Percentiles rank a stretch among this genome's conserved stretches.
Evolutionary conservation across 2,797 vertebrate genomes (phyloP).

Genomic region (Crenuchus spilurus): DNA sequence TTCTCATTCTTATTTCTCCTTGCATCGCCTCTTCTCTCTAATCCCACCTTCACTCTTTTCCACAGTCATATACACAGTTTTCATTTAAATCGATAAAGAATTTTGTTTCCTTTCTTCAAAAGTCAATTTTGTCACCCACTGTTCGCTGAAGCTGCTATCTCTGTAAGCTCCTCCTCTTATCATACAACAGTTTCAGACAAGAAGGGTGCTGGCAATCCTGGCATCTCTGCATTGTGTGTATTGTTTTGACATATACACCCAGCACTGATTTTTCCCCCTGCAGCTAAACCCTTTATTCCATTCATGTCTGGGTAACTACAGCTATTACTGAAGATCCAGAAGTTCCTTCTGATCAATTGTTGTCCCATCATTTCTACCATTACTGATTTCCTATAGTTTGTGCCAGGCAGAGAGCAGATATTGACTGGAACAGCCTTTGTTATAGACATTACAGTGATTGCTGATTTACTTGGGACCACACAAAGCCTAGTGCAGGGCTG

Average conservation of each 20-base stretch:
- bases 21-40: neutral
- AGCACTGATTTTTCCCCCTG: neutral
- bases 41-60: neutral
- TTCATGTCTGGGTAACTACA: neutral
- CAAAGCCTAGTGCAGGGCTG: neutral
- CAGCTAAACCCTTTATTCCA: conserved; percentile 5
- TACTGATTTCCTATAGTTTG: conserved; percentile 66
- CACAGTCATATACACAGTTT: neutral
- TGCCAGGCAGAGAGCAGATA: conserved; percentile 49
- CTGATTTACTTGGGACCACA: conserved; percentile 11
- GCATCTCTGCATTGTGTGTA: neutral
- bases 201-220: neutral
- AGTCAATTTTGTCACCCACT: neutral
- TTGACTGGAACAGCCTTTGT: conserved; percentile 60
- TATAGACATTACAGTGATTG: conserved; percentile 60
- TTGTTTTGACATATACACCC: neutral
- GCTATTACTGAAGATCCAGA: neutral
- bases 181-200: neutral
- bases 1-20: neutral
- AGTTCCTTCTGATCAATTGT: conserved; percentile 6
- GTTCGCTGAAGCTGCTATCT: neutral
- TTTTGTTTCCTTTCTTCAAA: neutral
- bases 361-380: conserved; percentile 41
- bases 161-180: neutral
- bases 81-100: conserved; percentile 9